Evolutionary conservation across 2,888 invertebrate genomes (phyloP).

Genomic region (Mechanitis messenoides): DNA sequence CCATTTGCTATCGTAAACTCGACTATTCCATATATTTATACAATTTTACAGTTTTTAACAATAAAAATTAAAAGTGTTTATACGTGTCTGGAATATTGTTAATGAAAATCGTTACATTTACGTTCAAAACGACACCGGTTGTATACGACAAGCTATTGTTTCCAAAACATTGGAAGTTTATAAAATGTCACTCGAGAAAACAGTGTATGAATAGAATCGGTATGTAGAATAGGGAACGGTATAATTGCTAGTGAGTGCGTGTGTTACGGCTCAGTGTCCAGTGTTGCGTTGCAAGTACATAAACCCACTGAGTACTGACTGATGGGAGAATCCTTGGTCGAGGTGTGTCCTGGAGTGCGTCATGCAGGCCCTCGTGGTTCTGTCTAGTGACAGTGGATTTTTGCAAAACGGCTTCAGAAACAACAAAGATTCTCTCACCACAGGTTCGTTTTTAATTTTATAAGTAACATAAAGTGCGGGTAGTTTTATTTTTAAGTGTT

Average conservation of each 20-base stretch:
- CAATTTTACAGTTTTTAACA: conserved; percentile 12
- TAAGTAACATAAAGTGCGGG: neutral
- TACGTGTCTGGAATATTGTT: conserved; percentile 14
- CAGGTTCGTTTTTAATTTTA: conserved; percentile 48
- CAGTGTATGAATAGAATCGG: conserved; percentile 51
- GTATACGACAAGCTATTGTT: conserved; percentile 52
- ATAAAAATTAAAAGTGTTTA: conserved; percentile 15
- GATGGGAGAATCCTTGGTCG: conserved; percentile 63
- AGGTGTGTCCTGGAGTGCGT: conserved; percentile 52
- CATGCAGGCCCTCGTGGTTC: conserved; percentile 62
- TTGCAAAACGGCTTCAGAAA: conserved; percentile 67
- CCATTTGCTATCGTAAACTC: conserved; percentile 50
- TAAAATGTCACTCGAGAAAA: conserved; percentile 48
- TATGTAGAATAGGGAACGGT: conserved; percentile 53
- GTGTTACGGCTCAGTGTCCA: conserved; percentile 62
- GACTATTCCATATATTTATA: conserved; percentile 36
- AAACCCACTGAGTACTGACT: conserved; percentile 59
- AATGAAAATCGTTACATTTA: conserved; percentile 18
- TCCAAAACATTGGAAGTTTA: conserved; percentile 61
- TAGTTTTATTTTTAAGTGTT: neutral
- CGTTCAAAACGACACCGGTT: conserved; percentile 38
- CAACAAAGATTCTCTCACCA: conserved; percentile 60
- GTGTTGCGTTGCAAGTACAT: conserved; percentile 51
- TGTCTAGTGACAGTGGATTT: conserved; percentile 54
- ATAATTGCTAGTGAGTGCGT: conserved; percentile 63